Conservation (phyloP, 2,113 vertebrate genomes). For the Apus apus region DNA sequence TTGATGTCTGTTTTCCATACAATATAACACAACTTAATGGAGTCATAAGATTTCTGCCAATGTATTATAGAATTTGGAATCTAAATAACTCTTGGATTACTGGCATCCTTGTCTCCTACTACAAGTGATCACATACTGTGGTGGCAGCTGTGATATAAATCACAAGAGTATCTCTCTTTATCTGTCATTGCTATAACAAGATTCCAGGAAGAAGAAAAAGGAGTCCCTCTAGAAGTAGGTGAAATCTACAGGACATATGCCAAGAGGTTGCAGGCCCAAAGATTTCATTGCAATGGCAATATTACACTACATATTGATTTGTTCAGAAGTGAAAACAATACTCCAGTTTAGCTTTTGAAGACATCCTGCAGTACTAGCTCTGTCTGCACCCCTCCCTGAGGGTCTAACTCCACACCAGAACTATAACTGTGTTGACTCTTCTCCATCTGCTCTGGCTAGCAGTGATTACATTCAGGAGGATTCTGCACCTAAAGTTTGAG, state of each 20-base stretch:
- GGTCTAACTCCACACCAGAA: not conserved
- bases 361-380: not conserved
- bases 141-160: slow-evolving; percentile 35
- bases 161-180: not conserved
- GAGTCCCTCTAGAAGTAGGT: not conserved
- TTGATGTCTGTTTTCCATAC: slow-evolving; percentile 45
- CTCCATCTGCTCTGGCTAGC: rapidly evolving
- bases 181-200: not conserved
- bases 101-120: not conserved
- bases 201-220: not conserved
- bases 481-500: not conserved
- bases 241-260: not conserved
- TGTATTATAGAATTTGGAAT: slow-evolving; percentile 31
- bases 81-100: slow-evolving; percentile 31
- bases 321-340: not conserved
- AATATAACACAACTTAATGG: slow-evolving; percentile 17
- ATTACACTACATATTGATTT: not conserved
- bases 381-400: not conserved
- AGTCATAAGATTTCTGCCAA: slow-evolving; percentile 35
- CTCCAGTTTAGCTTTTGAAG: not conserved
- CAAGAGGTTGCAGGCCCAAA: not conserved
- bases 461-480: not conserved
- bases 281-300: not conserved
- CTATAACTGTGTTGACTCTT: not conserved
- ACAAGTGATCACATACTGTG: not conserved